Conservation (phyloP, 2,113 vertebrate species). For the Corythoichthys haematopterus region DNA sequence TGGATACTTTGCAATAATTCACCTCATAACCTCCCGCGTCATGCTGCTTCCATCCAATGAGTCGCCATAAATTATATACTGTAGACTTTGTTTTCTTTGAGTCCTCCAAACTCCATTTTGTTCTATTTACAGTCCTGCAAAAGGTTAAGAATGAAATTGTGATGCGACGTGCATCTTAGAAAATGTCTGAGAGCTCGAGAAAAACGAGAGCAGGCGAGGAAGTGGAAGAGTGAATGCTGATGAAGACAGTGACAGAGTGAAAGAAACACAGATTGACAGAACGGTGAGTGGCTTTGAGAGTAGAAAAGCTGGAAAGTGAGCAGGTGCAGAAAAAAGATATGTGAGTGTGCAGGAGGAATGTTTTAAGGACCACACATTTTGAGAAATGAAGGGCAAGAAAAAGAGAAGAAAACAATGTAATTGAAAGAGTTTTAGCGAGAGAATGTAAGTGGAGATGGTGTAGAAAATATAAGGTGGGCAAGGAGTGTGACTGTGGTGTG, state of each 20-base stretch:
- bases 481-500: conserved; percentile 24
- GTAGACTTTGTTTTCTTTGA: neutral
- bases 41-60: neutral
- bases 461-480: conserved; percentile 1
- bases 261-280: conserved; percentile 45
- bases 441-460: neutral
- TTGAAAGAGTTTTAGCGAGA: neutral
- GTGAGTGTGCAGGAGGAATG: neutral
- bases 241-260: conserved; percentile 54
- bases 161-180: neutral
- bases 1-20: neutral
- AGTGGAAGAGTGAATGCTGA: conserved; percentile 37
- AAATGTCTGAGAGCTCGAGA: neutral
- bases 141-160: neutral
- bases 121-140: neutral
- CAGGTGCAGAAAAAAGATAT: conserved; percentile 29
- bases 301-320: conserved; percentile 32
- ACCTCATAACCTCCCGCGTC: neutral
- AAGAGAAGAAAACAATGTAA: neutral
- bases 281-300: conserved; percentile 38
- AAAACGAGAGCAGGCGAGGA: conserved; percentile 15
- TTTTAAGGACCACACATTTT: conserved; percentile 27
- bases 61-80: neutral
- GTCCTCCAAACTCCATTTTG: neutral
- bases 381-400: conserved; percentile 23